Conservation (phyloP, 2,113 vertebrate genomes). For the Panthera tigris region DNA sequence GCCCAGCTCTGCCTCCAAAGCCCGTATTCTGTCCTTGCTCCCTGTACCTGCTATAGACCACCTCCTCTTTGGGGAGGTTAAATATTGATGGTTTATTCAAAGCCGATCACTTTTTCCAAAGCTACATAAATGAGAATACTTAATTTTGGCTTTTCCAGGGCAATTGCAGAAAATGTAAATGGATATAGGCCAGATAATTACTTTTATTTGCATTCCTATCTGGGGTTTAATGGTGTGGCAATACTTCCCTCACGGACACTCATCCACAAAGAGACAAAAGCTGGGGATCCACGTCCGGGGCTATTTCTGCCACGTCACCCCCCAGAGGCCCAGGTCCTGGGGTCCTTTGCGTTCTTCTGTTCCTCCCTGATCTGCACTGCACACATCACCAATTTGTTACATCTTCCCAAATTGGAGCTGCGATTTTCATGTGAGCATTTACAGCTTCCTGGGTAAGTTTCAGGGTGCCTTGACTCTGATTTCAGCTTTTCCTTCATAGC, state of each 20-base stretch:
- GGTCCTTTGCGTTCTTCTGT: neutral
- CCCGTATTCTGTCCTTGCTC: neutral
- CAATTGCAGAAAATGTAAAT: neutral
- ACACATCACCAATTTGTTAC: fast-evolving
- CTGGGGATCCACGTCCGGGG: too few relatives aligned
- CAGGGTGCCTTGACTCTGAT: neutral
- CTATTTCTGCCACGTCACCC: neutral
- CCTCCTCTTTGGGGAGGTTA: neutral
- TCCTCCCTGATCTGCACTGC: neutral
- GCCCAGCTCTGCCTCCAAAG: neutral
- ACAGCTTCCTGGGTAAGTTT: neutral
- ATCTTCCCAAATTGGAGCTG: neutral
- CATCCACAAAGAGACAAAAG: neutral
- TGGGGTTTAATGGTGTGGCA: neutral
- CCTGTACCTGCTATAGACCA: neutral
- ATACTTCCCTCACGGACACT: neutral
- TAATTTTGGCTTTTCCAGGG: neutral
- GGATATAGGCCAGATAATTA: neutral
- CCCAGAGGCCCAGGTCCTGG: neutral
- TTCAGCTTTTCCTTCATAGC: neutral
- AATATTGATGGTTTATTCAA: neutral
- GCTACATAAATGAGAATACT: neutral
- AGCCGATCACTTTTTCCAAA: neutral
- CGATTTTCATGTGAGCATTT: neutral
- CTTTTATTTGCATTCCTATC: neutral